Evolutionary conservation across 2,888 invertebrate species (phyloP), one percentile per base, ranked within the genome.

Genomic region (Drosophila affinis): DNA sequence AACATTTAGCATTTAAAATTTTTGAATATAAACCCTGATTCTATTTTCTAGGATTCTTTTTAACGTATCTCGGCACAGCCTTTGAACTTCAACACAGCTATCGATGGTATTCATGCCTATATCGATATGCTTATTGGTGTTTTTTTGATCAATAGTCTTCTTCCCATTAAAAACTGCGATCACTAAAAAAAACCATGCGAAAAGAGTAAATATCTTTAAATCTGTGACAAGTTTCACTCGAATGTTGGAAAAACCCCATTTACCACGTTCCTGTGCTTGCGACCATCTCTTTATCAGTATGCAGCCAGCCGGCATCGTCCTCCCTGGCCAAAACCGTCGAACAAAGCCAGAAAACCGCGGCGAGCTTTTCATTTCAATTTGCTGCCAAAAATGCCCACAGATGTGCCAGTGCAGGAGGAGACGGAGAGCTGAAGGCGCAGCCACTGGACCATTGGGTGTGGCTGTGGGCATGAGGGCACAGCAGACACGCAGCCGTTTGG

Each of bases 301-400:
- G 49, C 46, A 54, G 61, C 46, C 73, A 68, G 58, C 29, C 49
- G 46, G 58, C 21, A 60, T 21, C 47, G 12, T 32, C 12, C 49
- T 61, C 53, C 45, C 57, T 57, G 61, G 34, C 57, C 61, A 75
- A 58, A 32, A 32, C 69, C 62, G 61, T 54, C 67, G 79, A 79
- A 86, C 76, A 83, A 83, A 75, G 71, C 72, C 76, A 60, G 68
- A 63, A 70, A 68, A 78, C 76, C 72, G 72, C 79, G 75, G 72
- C 58, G 73, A 69, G 73, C 69, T 77, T 82, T 83, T 83, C 79
- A 83, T 81, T 86, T 83, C 81, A 86, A 83, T 79, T 82, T 81
- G 75, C 59, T 62, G 56, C 65, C 72, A 59, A 72, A 69, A 73
- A 54, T 67, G 54, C 54, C 61, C 57, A 65, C 67, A 67, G 67